Percentiles rank a stretch among this genome's conserved stretches.
These are phyloP conservation scores for Eulacestoma nigropectus DNA, from an alignment of 2,113 vertebrate species.

Conservation along the genomic window DNA sequence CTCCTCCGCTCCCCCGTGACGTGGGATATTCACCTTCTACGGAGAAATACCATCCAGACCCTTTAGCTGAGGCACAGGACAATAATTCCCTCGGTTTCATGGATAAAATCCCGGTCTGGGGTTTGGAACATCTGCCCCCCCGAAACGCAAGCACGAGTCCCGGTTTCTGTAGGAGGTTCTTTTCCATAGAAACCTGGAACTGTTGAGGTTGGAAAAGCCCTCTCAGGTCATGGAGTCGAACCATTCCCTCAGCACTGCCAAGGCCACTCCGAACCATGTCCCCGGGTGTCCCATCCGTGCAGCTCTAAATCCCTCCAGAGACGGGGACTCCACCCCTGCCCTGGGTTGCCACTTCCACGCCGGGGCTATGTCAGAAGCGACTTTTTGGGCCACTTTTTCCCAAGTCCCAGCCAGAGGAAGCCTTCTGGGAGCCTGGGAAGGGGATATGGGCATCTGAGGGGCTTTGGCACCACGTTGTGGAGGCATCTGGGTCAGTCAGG, in stretches of 20 bases:
- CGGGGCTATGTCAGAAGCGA: fast-evolving
- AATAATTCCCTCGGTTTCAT: too few relatives aligned
- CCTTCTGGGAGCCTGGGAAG: neutral
- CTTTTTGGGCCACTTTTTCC: neutral
- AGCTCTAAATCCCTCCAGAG: neutral
- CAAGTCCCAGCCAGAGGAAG: neutral
- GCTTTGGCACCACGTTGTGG: fast-evolving
- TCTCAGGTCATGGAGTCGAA: fast-evolving
- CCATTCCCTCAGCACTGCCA: neutral
- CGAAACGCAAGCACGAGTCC: neutral
- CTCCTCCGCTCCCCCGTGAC: fast-evolving
- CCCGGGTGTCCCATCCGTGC: neutral
- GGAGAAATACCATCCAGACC: neutral
- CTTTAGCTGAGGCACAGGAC: too few relatives aligned
- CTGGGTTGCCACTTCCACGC: too few relatives aligned
- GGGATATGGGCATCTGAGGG: neutral
- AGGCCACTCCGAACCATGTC: neutral
- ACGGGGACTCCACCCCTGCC: neutral
- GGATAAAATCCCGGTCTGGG: too few relatives aligned
- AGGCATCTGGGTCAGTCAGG: neutral
- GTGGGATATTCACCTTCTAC: neutral
- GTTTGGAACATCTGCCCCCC: too few relatives aligned
- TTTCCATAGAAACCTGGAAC: neutral
- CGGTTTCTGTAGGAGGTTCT: neutral
- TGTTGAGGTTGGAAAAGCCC: neutral